Evolutionary conservation across 1,140 invertebrate genomes (phyloP).

Genomic region (Neodiprion lecontei): DNA sequence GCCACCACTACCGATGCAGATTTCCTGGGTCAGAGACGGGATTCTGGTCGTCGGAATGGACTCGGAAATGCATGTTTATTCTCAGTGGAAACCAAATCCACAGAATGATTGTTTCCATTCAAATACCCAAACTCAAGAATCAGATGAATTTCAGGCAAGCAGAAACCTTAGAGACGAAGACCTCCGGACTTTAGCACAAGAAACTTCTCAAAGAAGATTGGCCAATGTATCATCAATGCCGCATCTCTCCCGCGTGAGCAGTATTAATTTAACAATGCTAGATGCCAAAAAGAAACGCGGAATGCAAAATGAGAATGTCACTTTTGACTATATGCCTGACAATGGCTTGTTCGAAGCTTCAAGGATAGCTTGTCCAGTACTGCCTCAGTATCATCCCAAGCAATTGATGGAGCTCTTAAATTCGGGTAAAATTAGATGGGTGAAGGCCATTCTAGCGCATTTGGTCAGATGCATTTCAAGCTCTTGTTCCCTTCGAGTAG

Average conservation of each 20-base stretch:
- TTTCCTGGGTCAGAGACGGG: conserved; percentile 97
- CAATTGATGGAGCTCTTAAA: conserved; percentile 98
- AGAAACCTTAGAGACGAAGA: conserved; percentile 83
- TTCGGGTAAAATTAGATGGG: conserved; percentile 96
- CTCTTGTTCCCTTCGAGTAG: conserved; percentile 65
- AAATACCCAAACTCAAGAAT: conserved; percentile 59
- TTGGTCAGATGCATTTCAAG: conserved; percentile 86
- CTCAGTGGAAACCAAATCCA: conserved; percentile 90
- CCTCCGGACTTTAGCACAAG: conserved; percentile 74
- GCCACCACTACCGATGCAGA: conserved; percentile 96
- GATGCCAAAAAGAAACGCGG: conserved; percentile 74
- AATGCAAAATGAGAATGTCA: conserved; percentile 66
- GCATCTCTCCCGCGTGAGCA: conserved; percentile 80
- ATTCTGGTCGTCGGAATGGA: conserved; percentile 99
- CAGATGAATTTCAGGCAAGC: conserved; percentile 74
- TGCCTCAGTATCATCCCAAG: conserved; percentile 99
- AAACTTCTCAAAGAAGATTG: conserved; percentile 72
- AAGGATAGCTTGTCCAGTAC: conserved; percentile 94
- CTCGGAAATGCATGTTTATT: conserved; percentile 99
- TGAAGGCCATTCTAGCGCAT: conserved; percentile 97
- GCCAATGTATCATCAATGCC: conserved; percentile 79
- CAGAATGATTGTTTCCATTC: conserved; percentile 59
- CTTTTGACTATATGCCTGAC: conserved; percentile 84
- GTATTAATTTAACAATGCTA: conserved; percentile 81
- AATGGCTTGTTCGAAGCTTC: conserved; percentile 96